Percentiles rank a stretch among this genome's conserved stretches.
These are phyloP conservation scores for Mystacides longicornis DNA, from an alignment of 2,888 invertebrate species.

Conservation along the genomic window DNA sequence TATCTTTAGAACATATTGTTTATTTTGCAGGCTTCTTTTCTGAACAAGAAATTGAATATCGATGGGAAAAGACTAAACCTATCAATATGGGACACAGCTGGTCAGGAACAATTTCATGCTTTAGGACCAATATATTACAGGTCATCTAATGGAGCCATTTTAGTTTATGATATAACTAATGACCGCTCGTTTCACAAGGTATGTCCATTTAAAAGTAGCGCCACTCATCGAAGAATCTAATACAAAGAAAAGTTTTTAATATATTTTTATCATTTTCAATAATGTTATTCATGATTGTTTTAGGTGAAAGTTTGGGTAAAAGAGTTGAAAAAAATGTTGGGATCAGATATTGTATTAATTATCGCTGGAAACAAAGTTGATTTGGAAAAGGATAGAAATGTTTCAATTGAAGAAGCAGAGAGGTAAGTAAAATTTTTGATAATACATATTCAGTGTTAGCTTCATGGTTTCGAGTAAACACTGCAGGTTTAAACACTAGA, in stretches of 20 bases:
- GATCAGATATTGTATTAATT: conserved; percentile 81
- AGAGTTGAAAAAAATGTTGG: conserved; percentile 92
- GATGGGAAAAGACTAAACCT: conserved; percentile 83
- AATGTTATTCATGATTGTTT: conserved; percentile 27
- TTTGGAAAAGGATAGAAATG: conserved; percentile 83
- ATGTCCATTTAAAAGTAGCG: too few species aligned
- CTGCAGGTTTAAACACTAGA: too few species aligned
- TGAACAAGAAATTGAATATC: conserved; percentile 88
- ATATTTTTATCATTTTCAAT: neutral
- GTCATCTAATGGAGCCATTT: conserved; percentile 93
- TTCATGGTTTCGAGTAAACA: too few species aligned
- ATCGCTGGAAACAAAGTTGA: conserved; percentile 98
- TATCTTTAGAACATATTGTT: neutral
- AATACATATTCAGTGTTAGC: too few species aligned
- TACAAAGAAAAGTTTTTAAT: too few species aligned
- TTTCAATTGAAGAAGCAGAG: conserved; percentile 78
- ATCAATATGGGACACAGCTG: conserved; percentile 98
- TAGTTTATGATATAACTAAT: conserved; percentile 98
- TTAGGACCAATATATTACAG: conserved; percentile 97
- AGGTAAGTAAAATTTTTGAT: conserved; percentile 53
- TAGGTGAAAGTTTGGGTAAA: conserved; percentile 98
- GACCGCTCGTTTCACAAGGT: conserved; percentile 93
- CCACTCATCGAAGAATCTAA: neutral
- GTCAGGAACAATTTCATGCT: conserved; percentile 95
- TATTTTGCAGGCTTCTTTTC: conserved; percentile 77